Conservation (phyloP, 2,113 vertebrate genomes). For the Hippocampus abdominalis region DNA sequence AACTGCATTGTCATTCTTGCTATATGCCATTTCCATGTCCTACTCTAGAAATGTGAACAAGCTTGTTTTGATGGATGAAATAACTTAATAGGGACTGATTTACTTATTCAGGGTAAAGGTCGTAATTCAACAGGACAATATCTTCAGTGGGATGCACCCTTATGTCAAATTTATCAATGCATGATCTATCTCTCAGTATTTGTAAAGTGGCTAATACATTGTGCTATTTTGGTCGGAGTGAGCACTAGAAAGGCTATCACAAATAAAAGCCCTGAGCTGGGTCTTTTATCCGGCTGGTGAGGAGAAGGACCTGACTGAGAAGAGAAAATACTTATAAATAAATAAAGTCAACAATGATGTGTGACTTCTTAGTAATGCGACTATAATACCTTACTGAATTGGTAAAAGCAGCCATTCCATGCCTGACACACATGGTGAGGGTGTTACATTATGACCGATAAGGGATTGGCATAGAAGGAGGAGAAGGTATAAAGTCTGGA, state of each 20-base stretch:
- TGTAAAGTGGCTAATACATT: background rate
- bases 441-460: constrained; percentile 8
- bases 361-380: background rate
- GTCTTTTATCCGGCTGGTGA: no score
- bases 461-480: constrained; percentile 5
- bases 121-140: background rate
- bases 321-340: background rate
- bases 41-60: background rate
- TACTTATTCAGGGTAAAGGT: background rate
- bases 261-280: no score
- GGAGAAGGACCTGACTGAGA: no score
- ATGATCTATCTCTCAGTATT: background rate
- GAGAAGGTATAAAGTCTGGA: constrained; percentile 24
- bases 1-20: background rate
- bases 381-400: background rate
- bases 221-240: background rate
- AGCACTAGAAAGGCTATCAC: background rate
- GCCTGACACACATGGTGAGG: background rate
- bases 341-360: background rate
- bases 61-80: background rate
- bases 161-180: background rate
- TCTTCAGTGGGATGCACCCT: background rate
- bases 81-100: background rate
- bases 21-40: background rate
- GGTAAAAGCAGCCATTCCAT: background rate